phyloP scores from a whole-genome alignment of 2,113 vertebrate genomes.

The Mastomys natalensis region DNA sequence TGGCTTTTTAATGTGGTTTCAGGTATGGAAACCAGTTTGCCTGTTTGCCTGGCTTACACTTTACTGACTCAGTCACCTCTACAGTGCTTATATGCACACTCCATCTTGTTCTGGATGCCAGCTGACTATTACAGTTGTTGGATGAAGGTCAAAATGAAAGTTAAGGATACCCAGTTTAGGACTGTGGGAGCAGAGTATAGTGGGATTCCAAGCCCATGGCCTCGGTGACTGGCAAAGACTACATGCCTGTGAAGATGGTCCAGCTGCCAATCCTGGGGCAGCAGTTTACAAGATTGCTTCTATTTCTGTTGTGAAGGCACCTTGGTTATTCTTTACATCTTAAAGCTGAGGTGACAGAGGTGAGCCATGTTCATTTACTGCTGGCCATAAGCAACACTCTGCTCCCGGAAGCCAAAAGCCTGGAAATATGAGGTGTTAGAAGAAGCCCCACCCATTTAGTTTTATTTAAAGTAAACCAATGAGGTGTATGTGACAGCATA shows the following conservation, averaged over 20 bases:
- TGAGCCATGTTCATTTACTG: neutral
- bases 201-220: neutral
- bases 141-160: neutral
- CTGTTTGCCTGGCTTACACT: no score
- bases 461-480: constrained; percentile 79
- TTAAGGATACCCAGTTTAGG: neutral
- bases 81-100: neutral
- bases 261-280: no score
- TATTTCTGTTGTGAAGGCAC: neutral
- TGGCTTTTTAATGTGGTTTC: neutral
- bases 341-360: neutral
- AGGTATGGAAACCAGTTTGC: neutral
- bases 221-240: neutral
- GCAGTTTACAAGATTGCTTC: neutral
- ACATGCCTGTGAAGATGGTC: rapidly evolving
- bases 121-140: neutral
- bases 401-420: neutral
- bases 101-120: neutral
- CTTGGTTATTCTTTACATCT: neutral
- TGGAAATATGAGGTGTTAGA: neutral
- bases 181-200: neutral
- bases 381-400: neutral
- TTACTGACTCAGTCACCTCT: neutral
- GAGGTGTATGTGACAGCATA: constrained; percentile 47
- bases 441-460: neutral